Conservation (phyloP, 2,888 invertebrate species). For the Crocallis elinguaria region DNA sequence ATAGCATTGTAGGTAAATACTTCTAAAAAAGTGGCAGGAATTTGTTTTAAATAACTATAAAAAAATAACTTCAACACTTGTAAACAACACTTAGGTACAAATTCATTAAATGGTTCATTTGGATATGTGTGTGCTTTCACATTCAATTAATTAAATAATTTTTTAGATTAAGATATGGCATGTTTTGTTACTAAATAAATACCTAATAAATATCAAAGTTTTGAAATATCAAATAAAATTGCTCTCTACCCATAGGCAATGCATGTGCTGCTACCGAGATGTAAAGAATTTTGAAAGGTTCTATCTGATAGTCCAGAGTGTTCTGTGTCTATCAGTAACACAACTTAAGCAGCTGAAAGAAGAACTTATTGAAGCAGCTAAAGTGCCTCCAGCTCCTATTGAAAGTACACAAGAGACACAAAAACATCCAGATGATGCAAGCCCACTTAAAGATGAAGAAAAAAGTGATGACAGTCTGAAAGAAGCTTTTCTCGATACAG, state of each 20-base stretch:
- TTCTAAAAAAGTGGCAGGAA: no score
- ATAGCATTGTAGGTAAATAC: no score
- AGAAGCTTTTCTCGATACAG: conserved; percentile 49
- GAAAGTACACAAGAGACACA: conserved; percentile 62
- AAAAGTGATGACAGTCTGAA: conserved; percentile 46
- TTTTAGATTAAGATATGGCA: no score
- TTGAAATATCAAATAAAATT: neutral
- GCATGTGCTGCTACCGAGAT: conserved; percentile 97
- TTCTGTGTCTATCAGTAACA: conserved; percentile 92
- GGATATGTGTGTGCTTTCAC: no score
- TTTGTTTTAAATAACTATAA: no score
- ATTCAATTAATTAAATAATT: no score
- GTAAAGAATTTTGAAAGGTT: conserved; percentile 96
- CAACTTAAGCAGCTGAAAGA: conserved; percentile 90
- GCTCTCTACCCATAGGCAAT: conserved; percentile 88
- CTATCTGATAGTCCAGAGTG: conserved; percentile 94
- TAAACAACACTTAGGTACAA: no score
- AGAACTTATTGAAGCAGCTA: conserved; percentile 77
- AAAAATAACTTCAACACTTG: no score
- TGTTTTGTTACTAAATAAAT: no score
- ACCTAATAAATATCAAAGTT: no score
- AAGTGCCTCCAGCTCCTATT: conserved; percentile 50
- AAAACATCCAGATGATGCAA: conserved; percentile 47
- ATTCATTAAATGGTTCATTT: no score
- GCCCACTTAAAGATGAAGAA: conserved; percentile 49